Base-by-base conservation (phyloP, 2,888 invertebrate species). In the Platerodrilus igneus region DNA sequence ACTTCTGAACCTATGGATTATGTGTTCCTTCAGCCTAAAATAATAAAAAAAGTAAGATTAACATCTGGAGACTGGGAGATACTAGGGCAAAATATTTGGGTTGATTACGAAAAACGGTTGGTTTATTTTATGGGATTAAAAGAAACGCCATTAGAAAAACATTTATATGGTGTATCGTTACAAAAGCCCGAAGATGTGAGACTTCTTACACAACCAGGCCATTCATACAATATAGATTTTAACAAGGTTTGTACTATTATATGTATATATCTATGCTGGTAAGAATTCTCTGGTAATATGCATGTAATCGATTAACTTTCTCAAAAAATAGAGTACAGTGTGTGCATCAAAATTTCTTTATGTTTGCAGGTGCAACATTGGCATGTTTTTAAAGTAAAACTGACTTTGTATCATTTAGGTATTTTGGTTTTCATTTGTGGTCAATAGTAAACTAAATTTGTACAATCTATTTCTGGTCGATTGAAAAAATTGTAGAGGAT, bases 51-150 rank as follows among this genome's bases (percentile, higher is more conserved):
- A 63, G 75, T 86, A 17, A 78, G 86, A 0, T 71, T 94, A 53
- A 94, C 94, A 0, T 77, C 78, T 8, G 95, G 94, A 0, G 87
- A 91, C n/a, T 95, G 94, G 94, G 93, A 92, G 67, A 89, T 94
- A 10, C 73, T 89, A 57, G 83, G 86, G 16, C 77, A 82, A 45
- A 83, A 83, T 68, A 74, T 95, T 35, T 94, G 93, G 90, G 86
- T 95, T 20, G 92, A 96, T 67, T 78, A 78, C 45, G 63, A 73
- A 3, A 75, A 82, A 47, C 78, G 83, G 41, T 72, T 94, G 41
- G 86, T 96, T 2, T 96, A 92, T 73, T 95, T 96, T 71, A 79
- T 89, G 58, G 95, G 88, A 3, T 73, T 92, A 43, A 83, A 84
- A 51, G 94, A 96, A 70, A 84, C 89, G 3, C 92, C 94, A 0